Evolutionary conservation across 1,140 invertebrate species (phyloP).

Genomic region (Druon quercuslanigerum): DNA sequence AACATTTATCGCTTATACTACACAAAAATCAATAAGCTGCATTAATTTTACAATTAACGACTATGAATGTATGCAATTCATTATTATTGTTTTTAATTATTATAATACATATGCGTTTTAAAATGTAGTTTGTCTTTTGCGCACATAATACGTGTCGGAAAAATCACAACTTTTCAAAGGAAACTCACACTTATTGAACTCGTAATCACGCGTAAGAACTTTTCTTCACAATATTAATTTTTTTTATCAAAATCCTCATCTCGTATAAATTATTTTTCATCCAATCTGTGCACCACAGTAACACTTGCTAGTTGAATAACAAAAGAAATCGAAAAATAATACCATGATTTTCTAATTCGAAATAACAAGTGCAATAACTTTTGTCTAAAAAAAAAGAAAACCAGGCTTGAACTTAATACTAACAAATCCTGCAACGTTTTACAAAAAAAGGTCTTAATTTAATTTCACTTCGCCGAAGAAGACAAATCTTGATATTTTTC

Average conservation of each 20-base stretch:
- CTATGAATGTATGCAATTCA: constrained; percentile 14
- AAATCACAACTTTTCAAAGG: constrained; percentile 1
- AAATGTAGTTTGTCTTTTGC: constrained; percentile 25
- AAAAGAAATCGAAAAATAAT: neutral
- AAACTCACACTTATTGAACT: neutral
- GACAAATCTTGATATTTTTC: neutral
- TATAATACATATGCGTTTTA: constrained; percentile 5
- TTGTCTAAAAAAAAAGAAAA: neutral
- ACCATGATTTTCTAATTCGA: neutral
- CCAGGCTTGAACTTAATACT: neutral
- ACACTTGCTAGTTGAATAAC: constrained; percentile 1
- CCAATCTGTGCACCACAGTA: neutral
- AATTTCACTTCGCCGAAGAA: neutral
- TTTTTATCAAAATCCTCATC: neutral
- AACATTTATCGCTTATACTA: constrained; percentile 53
- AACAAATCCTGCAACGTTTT: neutral
- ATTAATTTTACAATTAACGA: constrained; percentile 32
- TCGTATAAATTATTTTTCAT: constrained; percentile 11
- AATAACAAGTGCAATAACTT: too few species aligned
- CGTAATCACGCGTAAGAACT: neutral
- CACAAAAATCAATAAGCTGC: constrained; percentile 43
- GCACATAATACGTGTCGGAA: constrained; percentile 14
- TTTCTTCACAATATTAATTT: neutral
- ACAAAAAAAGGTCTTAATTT: neutral
- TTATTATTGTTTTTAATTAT: neutral